These are phyloP conservation scores for Hypolimnas misippus DNA, from an alignment of 2,888 invertebrate species.

Conservation along the genomic window DNA sequence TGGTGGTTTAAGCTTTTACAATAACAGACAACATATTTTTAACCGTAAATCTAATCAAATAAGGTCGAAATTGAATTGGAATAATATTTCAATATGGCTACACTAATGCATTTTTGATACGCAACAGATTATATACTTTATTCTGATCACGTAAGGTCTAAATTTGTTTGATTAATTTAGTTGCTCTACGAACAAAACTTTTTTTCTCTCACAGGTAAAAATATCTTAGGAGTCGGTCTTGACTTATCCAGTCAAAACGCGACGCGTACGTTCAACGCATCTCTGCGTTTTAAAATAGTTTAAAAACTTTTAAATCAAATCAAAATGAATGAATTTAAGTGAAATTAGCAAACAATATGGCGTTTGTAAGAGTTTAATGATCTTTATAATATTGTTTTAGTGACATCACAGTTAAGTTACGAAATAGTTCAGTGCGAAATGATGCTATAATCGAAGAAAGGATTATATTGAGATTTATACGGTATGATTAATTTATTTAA, in stretches of 20 bases:
- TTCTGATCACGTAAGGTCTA: neutral
- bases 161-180: slow-evolving; percentile 44
- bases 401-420: slow-evolving; percentile 41
- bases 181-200: slow-evolving; percentile 58
- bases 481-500: slow-evolving; percentile 56
- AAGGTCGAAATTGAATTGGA: slow-evolving; percentile 46
- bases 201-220: slow-evolving; percentile 79
- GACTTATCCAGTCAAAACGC: slow-evolving; percentile 70
- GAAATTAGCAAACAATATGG: slow-evolving; percentile 1
- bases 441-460: slow-evolving; percentile 57
- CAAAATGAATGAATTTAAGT: slow-evolving; percentile 32
- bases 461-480: slow-evolving; percentile 61
- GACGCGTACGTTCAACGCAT: slow-evolving; percentile 58
- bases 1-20: slow-evolving; percentile 59
- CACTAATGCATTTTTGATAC: slow-evolving; percentile 60
- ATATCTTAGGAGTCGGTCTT: slow-evolving; percentile 42
- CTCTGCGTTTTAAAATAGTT: slow-evolving; percentile 25
- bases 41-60: slow-evolving; percentile 19
- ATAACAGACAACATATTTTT: slow-evolving; percentile 35
- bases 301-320: slow-evolving; percentile 30
- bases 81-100: slow-evolving; percentile 51
- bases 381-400: slow-evolving; percentile 3
- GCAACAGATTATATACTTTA: slow-evolving; percentile 45
- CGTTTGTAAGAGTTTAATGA: slow-evolving; percentile 14
- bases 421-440: slow-evolving; percentile 62